Conservation (phyloP, 2,888 invertebrate genomes). For the Tribolium freemani region DNA sequence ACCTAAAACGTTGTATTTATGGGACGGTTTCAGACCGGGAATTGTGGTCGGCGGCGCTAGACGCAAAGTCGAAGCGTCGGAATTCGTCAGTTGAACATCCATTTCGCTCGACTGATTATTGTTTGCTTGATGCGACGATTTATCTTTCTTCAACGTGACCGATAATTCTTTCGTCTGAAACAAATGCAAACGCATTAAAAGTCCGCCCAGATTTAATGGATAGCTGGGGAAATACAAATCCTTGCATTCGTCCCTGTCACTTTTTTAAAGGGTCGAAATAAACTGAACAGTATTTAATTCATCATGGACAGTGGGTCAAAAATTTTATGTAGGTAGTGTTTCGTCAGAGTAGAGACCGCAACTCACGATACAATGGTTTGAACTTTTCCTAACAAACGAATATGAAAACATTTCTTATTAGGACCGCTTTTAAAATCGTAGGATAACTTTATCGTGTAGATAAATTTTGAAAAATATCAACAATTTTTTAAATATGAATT, state of each 20-base stretch:
- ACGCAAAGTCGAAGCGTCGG: conserved; percentile 69
- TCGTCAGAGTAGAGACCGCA: too few relatives aligned
- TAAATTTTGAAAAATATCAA: too few relatives aligned
- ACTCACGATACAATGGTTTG: too few relatives aligned
- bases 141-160: conserved; percentile 60
- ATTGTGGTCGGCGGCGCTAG: conserved; percentile 75
- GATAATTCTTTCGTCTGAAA: conserved; percentile 67
- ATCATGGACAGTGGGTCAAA: too few relatives aligned
- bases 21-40: conserved; percentile 76
- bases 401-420: too few relatives aligned
- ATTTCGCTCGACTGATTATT: conserved; percentile 65
- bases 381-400: too few relatives aligned
- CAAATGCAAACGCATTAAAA: conserved; percentile 42
- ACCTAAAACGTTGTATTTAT: conserved; percentile 71
- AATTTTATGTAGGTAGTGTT: too few relatives aligned
- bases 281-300: too few relatives aligned
- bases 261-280: too few relatives aligned
- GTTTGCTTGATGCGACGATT: conserved; percentile 53
- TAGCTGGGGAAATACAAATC: conserved; percentile 30
- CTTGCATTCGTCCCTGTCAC: neutral
- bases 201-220: conserved; percentile 32
- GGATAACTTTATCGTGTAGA: too few relatives aligned
- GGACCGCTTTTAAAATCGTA: too few relatives aligned
- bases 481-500: neutral
- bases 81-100: conserved; percentile 70